Evolutionary conservation across 2,888 invertebrate species (phyloP).

Genomic region (Tetranychus piercei): DNA sequence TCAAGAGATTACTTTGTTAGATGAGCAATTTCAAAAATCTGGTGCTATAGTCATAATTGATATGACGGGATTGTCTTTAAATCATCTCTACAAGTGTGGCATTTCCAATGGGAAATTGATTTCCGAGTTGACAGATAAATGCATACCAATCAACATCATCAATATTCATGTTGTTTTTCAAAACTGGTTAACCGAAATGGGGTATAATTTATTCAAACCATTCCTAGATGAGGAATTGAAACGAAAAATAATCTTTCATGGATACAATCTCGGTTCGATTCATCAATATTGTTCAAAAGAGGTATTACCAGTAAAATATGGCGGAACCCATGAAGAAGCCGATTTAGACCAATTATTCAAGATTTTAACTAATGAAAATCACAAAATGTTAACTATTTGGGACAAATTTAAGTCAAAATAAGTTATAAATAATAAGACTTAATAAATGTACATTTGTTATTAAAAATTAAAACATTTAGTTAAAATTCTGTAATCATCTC

Average conservation of each 20-base stretch:
- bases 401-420: not conserved
- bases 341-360: not conserved
- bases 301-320: not conserved
- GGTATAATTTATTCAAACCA: not conserved
- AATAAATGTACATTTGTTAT: no score
- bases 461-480: no score
- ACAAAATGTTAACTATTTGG: not conserved
- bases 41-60: not conserved
- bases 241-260: not conserved
- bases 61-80: not conserved
- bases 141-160: not conserved
- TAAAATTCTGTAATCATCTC: no score
- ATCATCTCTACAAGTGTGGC: constrained; percentile 11
- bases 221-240: constrained; percentile 5
- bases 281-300: not conserved
- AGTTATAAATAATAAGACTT: not conserved
- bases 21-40: constrained; percentile 6
- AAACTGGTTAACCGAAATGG: not conserved
- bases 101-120: not conserved
- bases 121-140: constrained; percentile 10
- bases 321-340: constrained; percentile 9
- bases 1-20: not conserved
- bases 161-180: constrained; percentile 8
- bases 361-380: not conserved
- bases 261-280: not conserved